phyloP scores from a whole-genome alignment of 2,888 invertebrate species.

The Dendrolimus houi region DNA sequence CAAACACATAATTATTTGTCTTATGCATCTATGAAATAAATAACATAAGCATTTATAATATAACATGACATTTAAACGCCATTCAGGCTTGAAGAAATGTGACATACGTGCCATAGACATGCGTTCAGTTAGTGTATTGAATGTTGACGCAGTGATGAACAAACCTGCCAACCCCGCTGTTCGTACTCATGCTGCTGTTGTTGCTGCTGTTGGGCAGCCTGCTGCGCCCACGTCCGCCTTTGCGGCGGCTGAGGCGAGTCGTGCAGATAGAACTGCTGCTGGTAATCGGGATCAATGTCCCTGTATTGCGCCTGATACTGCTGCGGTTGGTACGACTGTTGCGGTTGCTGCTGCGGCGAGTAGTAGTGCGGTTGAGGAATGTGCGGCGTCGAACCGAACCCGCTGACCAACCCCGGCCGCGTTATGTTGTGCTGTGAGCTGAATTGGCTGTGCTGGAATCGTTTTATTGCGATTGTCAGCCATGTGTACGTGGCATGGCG shows the following conservation, averaged over 20 bases:
- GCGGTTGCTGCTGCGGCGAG: conserved; percentile 31
- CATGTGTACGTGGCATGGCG: not conserved
- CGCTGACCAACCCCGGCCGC: conserved; percentile 32
- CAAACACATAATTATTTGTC: no score
- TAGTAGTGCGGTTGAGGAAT: conserved; percentile 44
- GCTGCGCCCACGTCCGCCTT: conserved; percentile 82
- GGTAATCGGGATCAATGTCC: conserved; percentile 39
- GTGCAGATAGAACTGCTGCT: conserved; percentile 85
- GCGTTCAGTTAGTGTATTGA: not conserved
- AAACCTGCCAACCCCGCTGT: conserved; percentile 62
- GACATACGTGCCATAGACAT: no score
- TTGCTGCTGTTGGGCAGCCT: conserved; percentile 38
- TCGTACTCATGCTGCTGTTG: conserved; percentile 79
- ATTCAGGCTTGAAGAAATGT: no score
- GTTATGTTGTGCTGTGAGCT: conserved; percentile 73
- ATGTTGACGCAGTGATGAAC: conserved; percentile 6
- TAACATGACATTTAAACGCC: no score
- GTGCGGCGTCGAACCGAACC: conserved; percentile 65
- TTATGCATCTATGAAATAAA: no score
- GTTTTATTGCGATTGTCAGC: conserved; percentile 19
- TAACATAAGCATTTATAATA: no score
- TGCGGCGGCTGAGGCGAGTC: conserved; percentile 77
- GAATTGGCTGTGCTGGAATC: conserved; percentile 72
- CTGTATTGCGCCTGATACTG: conserved; percentile 44
- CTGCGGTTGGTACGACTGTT: conserved; percentile 25